Percentiles rank a stretch among this genome's conserved stretches.
phyloP scores from a whole-genome alignment of 2,113 vertebrate species.

The Hemichromis elongatus region DNA sequence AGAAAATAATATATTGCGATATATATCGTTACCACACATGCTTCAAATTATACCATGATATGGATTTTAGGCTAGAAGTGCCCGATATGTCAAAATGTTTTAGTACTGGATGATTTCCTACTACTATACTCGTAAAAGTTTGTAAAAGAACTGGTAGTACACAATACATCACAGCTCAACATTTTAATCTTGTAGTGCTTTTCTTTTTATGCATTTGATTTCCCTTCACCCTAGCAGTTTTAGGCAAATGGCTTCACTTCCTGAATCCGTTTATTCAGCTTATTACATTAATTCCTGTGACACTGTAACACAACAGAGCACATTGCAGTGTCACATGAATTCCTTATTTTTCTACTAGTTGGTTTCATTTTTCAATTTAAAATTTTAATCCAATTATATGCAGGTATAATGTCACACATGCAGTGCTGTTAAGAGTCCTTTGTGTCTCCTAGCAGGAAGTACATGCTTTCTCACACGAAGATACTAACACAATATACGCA shows the following conservation, averaged over 20 bases:
- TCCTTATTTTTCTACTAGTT: neutral
- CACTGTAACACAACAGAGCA: neutral
- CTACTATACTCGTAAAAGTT: neutral
- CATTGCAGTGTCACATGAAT: too few species aligned
- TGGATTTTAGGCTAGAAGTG: too few species aligned
- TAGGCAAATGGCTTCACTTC: neutral
- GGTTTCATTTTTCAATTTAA: neutral
- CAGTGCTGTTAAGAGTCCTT: neutral
- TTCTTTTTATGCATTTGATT: neutral
- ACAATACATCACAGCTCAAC: neutral
- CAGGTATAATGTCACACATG: neutral
- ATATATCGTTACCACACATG: too few species aligned
- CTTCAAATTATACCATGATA: too few species aligned
- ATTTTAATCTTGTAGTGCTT: neutral
- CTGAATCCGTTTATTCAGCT: neutral
- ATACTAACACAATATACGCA: neutral
- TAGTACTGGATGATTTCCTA: neutral
- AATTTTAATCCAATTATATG: neutral
- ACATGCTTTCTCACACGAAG: neutral
- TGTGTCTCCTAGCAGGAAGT: constrained; percentile 26
- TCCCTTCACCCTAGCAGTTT: neutral
- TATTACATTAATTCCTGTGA: neutral
- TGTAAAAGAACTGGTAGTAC: neutral
- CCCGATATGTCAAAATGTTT: neutral
- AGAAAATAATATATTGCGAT: too few species aligned